A percentile compares a stretch with the other conserved stretches of the same genome.
phyloP scores from a whole-genome alignment of 2,888 invertebrate species.

The Lydus trimaculatus region DNA sequence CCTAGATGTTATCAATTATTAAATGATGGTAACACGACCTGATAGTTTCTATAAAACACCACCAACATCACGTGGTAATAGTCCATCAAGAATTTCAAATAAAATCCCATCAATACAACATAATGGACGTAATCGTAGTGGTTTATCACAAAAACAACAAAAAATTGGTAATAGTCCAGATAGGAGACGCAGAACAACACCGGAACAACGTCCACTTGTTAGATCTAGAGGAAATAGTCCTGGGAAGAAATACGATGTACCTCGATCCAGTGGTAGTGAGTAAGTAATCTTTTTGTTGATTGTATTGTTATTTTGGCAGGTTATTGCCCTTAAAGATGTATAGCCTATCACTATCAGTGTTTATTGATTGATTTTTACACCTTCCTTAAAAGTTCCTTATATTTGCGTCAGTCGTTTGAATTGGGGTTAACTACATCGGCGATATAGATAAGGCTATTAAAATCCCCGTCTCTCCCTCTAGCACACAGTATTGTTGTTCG shows the following conservation, averaged over 20 bases:
- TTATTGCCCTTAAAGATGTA: not conserved
- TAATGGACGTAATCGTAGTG: constrained; percentile 26
- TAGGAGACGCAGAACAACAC: constrained; percentile 30
- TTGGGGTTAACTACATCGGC: not conserved
- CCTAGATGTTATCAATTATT: constrained; percentile 2
- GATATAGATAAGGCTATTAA: too few relatives aligned
- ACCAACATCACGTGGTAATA: constrained; percentile 50
- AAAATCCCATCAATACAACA: constrained; percentile 25
- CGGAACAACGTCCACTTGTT: constrained; percentile 22
- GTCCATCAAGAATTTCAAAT: constrained; percentile 43
- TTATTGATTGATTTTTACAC: not conserved
- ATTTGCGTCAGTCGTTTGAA: too few relatives aligned
- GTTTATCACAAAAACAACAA: constrained; percentile 18
- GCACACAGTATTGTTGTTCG: too few relatives aligned
- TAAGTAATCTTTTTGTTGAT: constrained; percentile 54
- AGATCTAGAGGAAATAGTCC: constrained; percentile 59
- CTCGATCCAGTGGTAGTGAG: constrained; percentile 61
- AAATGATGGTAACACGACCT: constrained; percentile 51
- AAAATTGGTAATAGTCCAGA: constrained; percentile 34
- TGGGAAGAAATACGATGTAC: constrained; percentile 44
- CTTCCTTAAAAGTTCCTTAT: not conserved
- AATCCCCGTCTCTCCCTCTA: too few relatives aligned
- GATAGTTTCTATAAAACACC: constrained; percentile 47
- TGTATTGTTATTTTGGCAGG: not conserved
- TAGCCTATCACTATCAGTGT: too few relatives aligned